Conservation (phyloP, 2,888 invertebrate genomes). For the Bimastos eiseni region DNA sequence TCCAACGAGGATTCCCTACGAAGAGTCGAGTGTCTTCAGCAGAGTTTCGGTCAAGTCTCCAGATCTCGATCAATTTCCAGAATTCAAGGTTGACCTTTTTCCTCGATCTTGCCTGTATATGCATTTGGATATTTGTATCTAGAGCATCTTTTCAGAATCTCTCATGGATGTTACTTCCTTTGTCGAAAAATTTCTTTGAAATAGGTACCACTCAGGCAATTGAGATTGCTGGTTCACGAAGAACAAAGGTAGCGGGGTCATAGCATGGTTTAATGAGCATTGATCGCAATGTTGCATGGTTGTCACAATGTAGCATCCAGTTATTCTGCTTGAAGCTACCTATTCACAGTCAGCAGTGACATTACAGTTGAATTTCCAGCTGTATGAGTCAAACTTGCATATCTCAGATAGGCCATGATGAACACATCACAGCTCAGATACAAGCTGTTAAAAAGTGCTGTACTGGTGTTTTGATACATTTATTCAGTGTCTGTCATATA, state of each 20-base stretch:
- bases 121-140: not conserved
- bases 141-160: not conserved
- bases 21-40: conserved; percentile 92
- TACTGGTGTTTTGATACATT: too few relatives aligned
- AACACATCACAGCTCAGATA: too few relatives aligned
- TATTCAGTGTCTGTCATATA: too few relatives aligned
- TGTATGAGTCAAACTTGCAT: too few relatives aligned
- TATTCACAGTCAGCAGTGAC: too few relatives aligned
- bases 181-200: not conserved
- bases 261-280: too few relatives aligned
- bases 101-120: not conserved
- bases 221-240: not conserved
- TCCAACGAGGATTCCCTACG: conserved; percentile 87
- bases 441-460: too few relatives aligned
- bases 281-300: too few relatives aligned
- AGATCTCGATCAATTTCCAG: conserved; percentile 31
- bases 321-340: too few relatives aligned
- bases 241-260: not conserved
- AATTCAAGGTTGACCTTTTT: conserved; percentile 29
- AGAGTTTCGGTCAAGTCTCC: conserved; percentile 67
- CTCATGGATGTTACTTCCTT: not conserved
- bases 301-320: too few relatives aligned
- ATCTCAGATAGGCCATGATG: too few relatives aligned
- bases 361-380: too few relatives aligned
- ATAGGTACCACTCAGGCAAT: not conserved